Conservation (phyloP, 2,797 vertebrate genomes). For the Sardinella longiceps region DNA sequence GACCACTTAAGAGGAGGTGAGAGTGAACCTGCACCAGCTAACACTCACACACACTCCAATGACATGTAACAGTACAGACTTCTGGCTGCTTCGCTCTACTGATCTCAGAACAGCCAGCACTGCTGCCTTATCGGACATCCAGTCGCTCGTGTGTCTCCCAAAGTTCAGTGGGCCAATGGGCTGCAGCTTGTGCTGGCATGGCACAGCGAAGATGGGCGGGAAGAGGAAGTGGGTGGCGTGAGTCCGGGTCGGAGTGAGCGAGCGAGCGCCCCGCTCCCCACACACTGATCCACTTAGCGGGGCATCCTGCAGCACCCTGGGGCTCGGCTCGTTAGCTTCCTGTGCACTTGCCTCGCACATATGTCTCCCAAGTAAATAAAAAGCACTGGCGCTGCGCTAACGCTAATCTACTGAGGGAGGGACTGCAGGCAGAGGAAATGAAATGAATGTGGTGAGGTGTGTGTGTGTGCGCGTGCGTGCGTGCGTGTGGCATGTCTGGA, state of each 20-base stretch:
- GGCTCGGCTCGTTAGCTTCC: slow-evolving; percentile 9
- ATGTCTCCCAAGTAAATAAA: slow-evolving; percentile 35
- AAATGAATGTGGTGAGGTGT: slow-evolving; percentile 4
- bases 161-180: neutral
- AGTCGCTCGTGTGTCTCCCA: no score
- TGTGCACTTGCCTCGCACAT: neutral
- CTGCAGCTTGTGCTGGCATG: neutral
- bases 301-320: slow-evolving; percentile 15
- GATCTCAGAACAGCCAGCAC: neutral
- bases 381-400: neutral
- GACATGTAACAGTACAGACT: neutral
- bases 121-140: no score
- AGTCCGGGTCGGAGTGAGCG: neutral
- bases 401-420: slow-evolving; percentile 30
- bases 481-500: neutral
- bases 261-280: neutral
- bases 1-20: neutral
- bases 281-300: slow-evolving; percentile 25
- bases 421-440: neutral
- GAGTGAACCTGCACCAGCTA: neutral
- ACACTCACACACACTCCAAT: neutral
- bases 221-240: neutral
- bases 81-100: neutral
- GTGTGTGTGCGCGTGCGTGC: neutral
- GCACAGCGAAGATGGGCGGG: neutral